phyloP scores from a whole-genome alignment of 2,797 vertebrate genomes.

The Chelmon rostratus region DNA sequence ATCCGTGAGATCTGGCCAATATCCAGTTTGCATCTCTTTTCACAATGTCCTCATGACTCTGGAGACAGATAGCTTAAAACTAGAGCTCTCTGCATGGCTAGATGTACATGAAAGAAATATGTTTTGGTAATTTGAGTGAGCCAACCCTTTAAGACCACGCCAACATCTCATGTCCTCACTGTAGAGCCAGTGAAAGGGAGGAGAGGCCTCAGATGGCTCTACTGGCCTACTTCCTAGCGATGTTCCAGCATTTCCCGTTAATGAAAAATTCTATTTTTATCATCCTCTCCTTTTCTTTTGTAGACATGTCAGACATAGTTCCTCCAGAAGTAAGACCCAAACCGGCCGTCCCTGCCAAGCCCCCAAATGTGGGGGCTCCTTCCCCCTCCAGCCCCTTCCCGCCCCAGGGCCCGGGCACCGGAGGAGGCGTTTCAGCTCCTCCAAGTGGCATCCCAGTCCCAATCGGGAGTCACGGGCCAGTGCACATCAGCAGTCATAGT shows the following conservation, averaged over 20 bases:
- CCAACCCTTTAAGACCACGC: background rate
- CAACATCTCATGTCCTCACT: slow-evolving; percentile 21
- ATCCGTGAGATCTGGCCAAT: background rate
- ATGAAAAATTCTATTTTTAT: slow-evolving; percentile 12
- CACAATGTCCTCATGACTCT: background rate
- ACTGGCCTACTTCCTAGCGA: slow-evolving; percentile 56
- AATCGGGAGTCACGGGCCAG: slow-evolving; percentile 67
- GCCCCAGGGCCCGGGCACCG: slow-evolving; percentile 72
- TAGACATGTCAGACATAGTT: slow-evolving; percentile 96
- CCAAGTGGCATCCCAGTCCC: slow-evolving; percentile 77
- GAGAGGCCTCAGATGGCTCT: slow-evolving; percentile 24
- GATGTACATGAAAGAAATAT: background rate
- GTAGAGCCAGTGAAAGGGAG: slow-evolving; percentile 25
- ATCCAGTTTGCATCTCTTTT: background rate
- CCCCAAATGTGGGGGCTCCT: slow-evolving; percentile 84
- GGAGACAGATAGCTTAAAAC: background rate
- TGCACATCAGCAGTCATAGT: slow-evolving; percentile 35
- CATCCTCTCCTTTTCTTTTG: slow-evolving; percentile 30
- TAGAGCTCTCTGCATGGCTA: too few species aligned
- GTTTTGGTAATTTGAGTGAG: background rate
- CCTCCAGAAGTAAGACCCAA: slow-evolving; percentile 94
- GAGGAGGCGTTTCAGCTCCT: slow-evolving; percentile 54
- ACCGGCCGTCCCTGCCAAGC: slow-evolving; percentile 94
- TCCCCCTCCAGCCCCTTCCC: slow-evolving; percentile 80
- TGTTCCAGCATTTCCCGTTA: background rate